Conservation (phyloP, 1,140 invertebrate species). For the Hylaeus anthracinus region DNA sequence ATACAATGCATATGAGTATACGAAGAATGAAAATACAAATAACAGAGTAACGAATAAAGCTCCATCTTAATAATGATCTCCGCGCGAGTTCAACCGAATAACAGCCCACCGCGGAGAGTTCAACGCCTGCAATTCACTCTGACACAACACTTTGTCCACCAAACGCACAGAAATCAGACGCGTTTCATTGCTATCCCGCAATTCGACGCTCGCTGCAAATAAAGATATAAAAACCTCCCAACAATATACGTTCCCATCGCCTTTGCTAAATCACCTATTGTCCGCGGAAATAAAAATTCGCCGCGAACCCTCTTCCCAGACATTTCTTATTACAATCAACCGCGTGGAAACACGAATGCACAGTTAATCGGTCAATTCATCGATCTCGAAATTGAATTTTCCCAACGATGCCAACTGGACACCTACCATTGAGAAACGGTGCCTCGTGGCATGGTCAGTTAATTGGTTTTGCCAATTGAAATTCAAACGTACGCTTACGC, state of each 20-base stretch:
- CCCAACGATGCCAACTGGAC: not conserved
- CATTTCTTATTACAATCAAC: not conserved
- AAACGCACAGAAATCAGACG: conserved; percentile 10
- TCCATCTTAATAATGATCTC: too few species aligned
- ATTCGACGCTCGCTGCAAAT: not conserved
- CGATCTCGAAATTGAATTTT: conserved; percentile 16
- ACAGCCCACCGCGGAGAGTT: too few species aligned
- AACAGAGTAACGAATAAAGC: too few species aligned
- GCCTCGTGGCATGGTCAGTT: not conserved
- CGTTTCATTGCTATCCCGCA: not conserved
- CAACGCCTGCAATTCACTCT: not conserved
- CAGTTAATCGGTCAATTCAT: not conserved
- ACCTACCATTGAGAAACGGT: not conserved
- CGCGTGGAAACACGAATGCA: not conserved
- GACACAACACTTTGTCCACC: too few species aligned
- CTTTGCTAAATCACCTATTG: conserved; percentile 43
- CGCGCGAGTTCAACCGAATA: too few species aligned
- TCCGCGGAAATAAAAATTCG: conserved; percentile 18
- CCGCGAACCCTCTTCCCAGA: conserved; percentile 7
- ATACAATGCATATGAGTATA: too few species aligned
- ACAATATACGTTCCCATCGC: conserved; percentile 33
- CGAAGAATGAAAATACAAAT: too few species aligned
- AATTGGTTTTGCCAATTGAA: conserved; percentile 10
- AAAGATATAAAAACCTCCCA: conserved; percentile 19
- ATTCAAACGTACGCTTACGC: not conserved